These are phyloP conservation scores for Phrynosoma platyrhinos DNA, from an alignment of 2,113 vertebrate genomes.

Conservation along the genomic window DNA sequence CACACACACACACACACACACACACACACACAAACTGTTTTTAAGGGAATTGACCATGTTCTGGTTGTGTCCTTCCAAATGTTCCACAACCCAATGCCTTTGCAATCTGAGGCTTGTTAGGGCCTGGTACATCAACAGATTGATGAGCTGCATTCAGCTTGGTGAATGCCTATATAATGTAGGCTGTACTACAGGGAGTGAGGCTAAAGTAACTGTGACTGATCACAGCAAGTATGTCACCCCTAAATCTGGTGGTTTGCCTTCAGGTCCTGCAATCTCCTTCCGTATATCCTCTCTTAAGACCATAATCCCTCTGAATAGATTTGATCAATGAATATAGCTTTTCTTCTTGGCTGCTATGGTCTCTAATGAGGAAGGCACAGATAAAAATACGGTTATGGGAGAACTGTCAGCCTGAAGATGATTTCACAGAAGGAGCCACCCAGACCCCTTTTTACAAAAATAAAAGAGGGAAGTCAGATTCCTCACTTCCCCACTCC, in stretches of 20 bases:
- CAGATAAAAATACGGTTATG: neutral
- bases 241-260: neutral
- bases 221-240: neutral
- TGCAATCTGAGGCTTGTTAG: too few species aligned
- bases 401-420: slow-evolving; percentile 28
- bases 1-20: too few species aligned
- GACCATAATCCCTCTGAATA: slow-evolving; percentile 8
- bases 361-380: slow-evolving; percentile 35
- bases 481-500: neutral
- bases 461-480: slow-evolving; percentile 39
- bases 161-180: neutral
- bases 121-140: too few species aligned
- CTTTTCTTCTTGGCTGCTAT: slow-evolving; percentile 52
- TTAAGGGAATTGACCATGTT: too few species aligned
- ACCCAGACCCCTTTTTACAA: slow-evolving; percentile 37
- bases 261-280: neutral
- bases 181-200: neutral
- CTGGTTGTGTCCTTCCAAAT: too few species aligned
- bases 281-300: neutral
- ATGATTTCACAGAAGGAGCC: slow-evolving; percentile 34
- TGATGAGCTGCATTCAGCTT: neutral
- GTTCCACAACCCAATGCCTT: too few species aligned
- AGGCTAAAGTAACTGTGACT: neutral
- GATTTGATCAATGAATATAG: slow-evolving; percentile 3
- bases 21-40: too few species aligned